Evolutionary conservation across 2,797 vertebrate genomes (phyloP), one percentile per base, ranked within the genome.

Genomic region (Micromesistius poutassou): DNA sequence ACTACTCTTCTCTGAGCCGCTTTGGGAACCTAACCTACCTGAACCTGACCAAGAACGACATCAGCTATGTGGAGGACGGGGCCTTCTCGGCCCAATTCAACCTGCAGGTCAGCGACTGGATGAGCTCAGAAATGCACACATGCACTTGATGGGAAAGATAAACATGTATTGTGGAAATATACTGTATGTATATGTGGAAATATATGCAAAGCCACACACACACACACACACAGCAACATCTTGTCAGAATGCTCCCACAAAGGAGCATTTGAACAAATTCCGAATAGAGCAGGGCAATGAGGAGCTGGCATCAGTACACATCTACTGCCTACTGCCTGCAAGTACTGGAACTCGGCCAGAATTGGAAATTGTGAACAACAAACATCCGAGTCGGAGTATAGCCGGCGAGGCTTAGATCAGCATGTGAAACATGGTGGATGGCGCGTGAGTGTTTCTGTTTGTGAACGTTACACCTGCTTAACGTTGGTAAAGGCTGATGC

Each of bases 1-100:
- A 97, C 85, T 96, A 96, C 5, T 95, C 97, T n/a, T 95, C 97
- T 0, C 96, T 99, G 76, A 98, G 97, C 86, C 97, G 97, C 88
- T 99, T 99, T 0, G 96, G 96, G 78, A 99, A 99, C 95, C 96
- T 99, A 89, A 98, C 97, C 86, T 98, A 98, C 90, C 96, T 99
- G 91, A 99, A 99, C 93, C 93, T 99, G 91, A 99, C 97, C 62
- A 99, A 99, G 94, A 99, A 98, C 19, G 97, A 99, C 83, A 98
- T 98, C 82, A 95, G 95, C 90, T 98, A 97, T 68, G 95, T 98
- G 30, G 97, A 99, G 87, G 97, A 98, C 0, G 97, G 97, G 70
- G 97, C 97, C 30, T 99, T 99, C 93, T 95, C 97, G 0, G 96
- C 96, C 78, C 97, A 98, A 87, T 97, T 97, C 92, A 98, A 98